Conservation (phyloP, 2,113 vertebrate species). For the Hemiprocne comata region DNA sequence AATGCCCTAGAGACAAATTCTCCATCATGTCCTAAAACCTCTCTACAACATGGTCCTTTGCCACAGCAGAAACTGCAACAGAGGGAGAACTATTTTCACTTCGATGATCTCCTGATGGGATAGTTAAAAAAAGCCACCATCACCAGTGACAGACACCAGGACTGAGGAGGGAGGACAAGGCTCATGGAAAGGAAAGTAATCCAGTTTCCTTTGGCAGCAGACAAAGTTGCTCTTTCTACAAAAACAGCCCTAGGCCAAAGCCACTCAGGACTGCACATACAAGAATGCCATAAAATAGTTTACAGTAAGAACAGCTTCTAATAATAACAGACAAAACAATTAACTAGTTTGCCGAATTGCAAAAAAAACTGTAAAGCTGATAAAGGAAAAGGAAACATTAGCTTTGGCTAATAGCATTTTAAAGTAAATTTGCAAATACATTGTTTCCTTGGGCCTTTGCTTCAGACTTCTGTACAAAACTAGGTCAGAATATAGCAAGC, state of each 20-base stretch:
- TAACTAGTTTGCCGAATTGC: slow-evolving; percentile 5
- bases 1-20: neutral
- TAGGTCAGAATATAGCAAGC: slow-evolving; percentile 29
- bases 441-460: neutral
- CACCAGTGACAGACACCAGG: neutral
- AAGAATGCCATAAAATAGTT: neutral
- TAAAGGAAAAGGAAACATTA: slow-evolving; percentile 32
- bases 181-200: neutral
- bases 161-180: neutral
- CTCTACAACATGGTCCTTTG: neutral
- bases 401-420: slow-evolving; percentile 15
- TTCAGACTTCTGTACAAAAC: neutral
- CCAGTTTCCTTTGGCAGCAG: neutral
- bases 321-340: neutral
- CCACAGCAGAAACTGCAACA: neutral
- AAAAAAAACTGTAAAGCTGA: neutral
- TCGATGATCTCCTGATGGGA: neutral
- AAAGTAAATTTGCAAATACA: slow-evolving; percentile 13
- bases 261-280: neutral
- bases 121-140: neutral
- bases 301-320: slow-evolving; percentile 1
- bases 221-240: neutral
- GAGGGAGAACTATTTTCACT: neutral
- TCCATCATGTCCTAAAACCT: neutral
- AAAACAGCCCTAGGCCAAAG: neutral